These are phyloP conservation scores for Australoheros scitulus DNA, from an alignment of 2,113 vertebrate species.

Conservation along the genomic window DNA sequence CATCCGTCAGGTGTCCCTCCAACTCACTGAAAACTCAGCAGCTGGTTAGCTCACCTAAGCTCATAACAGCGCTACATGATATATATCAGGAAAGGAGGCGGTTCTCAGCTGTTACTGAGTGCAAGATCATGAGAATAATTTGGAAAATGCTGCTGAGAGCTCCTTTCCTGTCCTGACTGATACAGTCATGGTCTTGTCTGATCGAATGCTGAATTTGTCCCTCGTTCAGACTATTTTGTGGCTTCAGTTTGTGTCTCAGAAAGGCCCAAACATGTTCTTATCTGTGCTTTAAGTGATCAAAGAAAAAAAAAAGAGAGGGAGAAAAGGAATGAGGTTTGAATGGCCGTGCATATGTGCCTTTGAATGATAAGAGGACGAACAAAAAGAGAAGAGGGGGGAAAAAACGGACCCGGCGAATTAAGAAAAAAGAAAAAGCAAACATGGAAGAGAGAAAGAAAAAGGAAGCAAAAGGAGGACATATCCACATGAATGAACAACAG, in stretches of 20 bases:
- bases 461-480: slow-evolving; percentile 38
- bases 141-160: neutral
- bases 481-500: slow-evolving; percentile 64
- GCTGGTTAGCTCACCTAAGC: too few relatives aligned
- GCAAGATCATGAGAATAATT: neutral
- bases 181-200: neutral
- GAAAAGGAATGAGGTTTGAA: neutral
- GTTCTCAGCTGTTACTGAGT: neutral
- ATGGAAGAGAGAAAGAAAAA: slow-evolving; percentile 26
- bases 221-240: neutral
- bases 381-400: neutral
- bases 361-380: slow-evolving; percentile 7
- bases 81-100: neutral
- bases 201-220: neutral
- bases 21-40: neutral
- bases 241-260: neutral
- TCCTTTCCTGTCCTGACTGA: neutral
- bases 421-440: neutral
- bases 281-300: neutral
- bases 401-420: neutral
- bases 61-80: neutral
- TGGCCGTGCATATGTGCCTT: neutral
- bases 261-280: neutral
- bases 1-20: neutral
- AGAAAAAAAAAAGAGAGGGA: neutral